Base-by-base conservation (phyloP, 2,797 vertebrate genomes). In the Sebastes iracundus region DNA sequence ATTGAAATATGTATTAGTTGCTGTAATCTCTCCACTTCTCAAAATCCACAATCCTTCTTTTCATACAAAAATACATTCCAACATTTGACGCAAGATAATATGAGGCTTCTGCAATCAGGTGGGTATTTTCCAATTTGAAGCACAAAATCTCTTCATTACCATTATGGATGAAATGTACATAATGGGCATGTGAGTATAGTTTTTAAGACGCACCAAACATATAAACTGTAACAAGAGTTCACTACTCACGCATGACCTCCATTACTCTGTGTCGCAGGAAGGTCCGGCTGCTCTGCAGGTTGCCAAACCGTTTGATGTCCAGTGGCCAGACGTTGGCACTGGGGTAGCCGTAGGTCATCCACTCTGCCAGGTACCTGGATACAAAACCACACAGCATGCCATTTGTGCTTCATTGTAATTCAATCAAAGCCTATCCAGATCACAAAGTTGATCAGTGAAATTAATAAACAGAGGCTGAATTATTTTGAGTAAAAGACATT, bases 181-280 rank as follows among this genome's bases (percentile, higher is more conserved):
- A 42, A 46, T 46, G 42, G 16, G 14, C 16, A 46, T 42, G 14
- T 1, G 38, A 16, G 38, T 42, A 46, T 46, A 16, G 42, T 46
- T 46, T 64, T 60, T 25, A 25, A 56, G 33, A 67, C 10, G 1
- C 16, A 55, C 14, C 1, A 20, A 23, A 69, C 3, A 60, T 20
- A 5, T 23, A 65, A 46, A 22, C 23, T 46, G 35, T 52, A 33
- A 67, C 14, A 42, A 32, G 6, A 8, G 20, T 20, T 35, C 9
- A 25, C 0, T 46, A 97, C 98, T 98, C 90, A 99, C 99, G 98
- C 98, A 98, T 99, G 38, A 99, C 98, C 93, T 99, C 99, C 99
- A 99, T 99, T 59, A 99, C 98, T 2, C 99, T 95, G 91, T 99
- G 99, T 20, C 98, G 96, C 66, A 99, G 94, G 93, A 99, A 99